Percentiles rank a stretch among this genome's conserved stretches.
Conservation (phyloP, 2,888 invertebrate genomes). For the Diarsia brunnea region DNA sequence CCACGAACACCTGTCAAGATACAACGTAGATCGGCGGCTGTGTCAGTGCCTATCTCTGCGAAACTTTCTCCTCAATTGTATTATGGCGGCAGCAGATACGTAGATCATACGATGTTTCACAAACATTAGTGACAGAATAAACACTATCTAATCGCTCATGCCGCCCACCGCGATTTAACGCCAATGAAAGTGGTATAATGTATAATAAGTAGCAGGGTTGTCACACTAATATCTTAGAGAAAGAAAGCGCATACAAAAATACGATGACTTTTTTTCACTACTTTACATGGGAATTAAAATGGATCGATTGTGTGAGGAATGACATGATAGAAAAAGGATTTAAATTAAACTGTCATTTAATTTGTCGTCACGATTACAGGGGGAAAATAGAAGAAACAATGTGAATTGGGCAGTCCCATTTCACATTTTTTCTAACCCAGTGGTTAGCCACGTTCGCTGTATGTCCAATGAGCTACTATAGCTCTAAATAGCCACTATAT, state of each 20-base stretch:
- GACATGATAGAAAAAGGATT: too few species aligned
- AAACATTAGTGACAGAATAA: slow-evolving; percentile 14
- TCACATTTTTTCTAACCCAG: too few species aligned
- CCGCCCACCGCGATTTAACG: slow-evolving; percentile 35
- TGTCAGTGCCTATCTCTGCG: slow-evolving; percentile 22
- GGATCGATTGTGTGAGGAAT: too few species aligned
- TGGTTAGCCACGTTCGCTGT: too few species aligned
- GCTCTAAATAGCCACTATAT: not conserved
- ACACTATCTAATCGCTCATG: slow-evolving; percentile 46
- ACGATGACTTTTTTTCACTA: not conserved
- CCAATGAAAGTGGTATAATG: slow-evolving; percentile 47
- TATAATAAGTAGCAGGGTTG: slow-evolving; percentile 38
- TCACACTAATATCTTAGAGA: slow-evolving; percentile 5
- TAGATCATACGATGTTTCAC: slow-evolving; percentile 30
- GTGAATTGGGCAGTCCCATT: too few species aligned
- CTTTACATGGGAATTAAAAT: not conserved
- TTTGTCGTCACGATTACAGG: too few species aligned
- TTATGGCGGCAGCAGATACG: not conserved
- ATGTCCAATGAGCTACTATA: not conserved
- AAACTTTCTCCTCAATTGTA: slow-evolving; percentile 39
- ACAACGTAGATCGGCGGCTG: slow-evolving; percentile 16
- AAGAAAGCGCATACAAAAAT: not conserved
- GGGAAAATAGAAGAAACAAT: too few species aligned
- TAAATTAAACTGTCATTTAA: too few species aligned
- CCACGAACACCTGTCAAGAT: slow-evolving; percentile 40